A percentile compares a stretch with the other conserved stretches of the same genome.
Conservation (phyloP, 2,888 invertebrate genomes). For the Stramonita haemastoma region DNA sequence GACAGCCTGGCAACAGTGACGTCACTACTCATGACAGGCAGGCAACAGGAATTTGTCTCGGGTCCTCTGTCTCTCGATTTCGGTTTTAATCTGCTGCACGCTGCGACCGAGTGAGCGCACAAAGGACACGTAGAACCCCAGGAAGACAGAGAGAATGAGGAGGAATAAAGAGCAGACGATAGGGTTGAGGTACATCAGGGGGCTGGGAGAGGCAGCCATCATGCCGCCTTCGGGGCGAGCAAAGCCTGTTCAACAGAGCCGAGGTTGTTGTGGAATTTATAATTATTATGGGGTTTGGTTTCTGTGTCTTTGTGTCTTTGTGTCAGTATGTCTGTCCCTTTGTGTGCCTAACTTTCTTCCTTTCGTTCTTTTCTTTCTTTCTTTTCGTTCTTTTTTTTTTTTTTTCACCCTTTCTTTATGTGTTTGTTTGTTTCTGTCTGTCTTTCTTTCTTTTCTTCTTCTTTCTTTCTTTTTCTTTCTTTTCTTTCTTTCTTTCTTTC, state of each 20-base stretch:
- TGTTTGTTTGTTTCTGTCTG: background rate
- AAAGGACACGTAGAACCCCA: slow-evolving; percentile 43
- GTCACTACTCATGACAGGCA: too few relatives aligned
- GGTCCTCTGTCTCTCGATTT: slow-evolving; percentile 41
- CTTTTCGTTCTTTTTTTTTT: background rate
- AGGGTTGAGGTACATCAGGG: slow-evolving; percentile 47
- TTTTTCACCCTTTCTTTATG: background rate
- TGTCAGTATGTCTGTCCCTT: too few relatives aligned
- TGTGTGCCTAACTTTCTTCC: background rate
- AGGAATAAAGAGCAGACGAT: slow-evolving; percentile 44
- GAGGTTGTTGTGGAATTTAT: too few relatives aligned
- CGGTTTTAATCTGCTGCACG: slow-evolving; percentile 43
- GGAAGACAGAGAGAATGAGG: slow-evolving; percentile 42
- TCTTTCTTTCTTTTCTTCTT: background rate
- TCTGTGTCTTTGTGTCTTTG: too few relatives aligned
- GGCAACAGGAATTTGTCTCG: slow-evolving; percentile 50
- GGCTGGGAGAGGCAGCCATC: background rate
- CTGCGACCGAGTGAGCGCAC: slow-evolving; percentile 41
- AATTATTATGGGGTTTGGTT: too few relatives aligned
- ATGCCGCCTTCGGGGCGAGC: background rate
- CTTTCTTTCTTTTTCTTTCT: too few relatives aligned
- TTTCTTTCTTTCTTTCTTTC: too few relatives aligned
- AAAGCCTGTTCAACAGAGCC: too few relatives aligned
- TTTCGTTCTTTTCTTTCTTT: background rate
- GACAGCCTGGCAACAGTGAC: too few relatives aligned